These are phyloP conservation scores for Trogon melanurus DNA, from an alignment of 2,113 vertebrate genomes.

Conservation along the genomic window DNA sequence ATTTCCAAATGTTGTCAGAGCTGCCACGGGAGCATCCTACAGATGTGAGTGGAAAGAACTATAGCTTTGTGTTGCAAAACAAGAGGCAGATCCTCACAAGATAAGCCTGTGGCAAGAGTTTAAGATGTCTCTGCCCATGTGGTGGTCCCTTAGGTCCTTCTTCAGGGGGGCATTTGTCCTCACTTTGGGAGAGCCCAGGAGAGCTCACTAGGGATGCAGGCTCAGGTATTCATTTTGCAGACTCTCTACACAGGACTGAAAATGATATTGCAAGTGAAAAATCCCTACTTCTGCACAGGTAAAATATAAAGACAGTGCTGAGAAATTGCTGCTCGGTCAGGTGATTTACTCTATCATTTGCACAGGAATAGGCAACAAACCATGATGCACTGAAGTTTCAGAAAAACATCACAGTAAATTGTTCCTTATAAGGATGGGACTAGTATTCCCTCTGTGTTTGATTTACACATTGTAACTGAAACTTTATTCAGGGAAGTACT, in stretches of 20 bases:
- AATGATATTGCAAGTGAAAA: background rate
- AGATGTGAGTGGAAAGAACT: background rate
- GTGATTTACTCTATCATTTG: slow-evolving; percentile 63
- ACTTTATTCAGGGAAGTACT: slow-evolving; percentile 45
- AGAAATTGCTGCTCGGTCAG: background rate
- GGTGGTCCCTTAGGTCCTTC: background rate
- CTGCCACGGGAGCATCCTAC: background rate
- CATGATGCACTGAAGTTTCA: background rate
- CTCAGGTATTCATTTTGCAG: background rate
- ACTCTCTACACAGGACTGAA: background rate
- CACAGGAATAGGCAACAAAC: slow-evolving; percentile 25
- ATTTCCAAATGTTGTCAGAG: background rate
- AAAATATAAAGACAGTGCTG: slow-evolving; percentile 41
- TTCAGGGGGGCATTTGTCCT: background rate
- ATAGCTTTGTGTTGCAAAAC: background rate
- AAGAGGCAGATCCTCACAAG: rapidly evolving
- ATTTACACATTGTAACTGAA: slow-evolving; percentile 29
- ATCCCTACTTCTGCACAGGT: background rate
- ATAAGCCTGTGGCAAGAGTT: background rate
- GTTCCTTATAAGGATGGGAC: slow-evolving; percentile 49
- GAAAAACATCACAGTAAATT: slow-evolving; percentile 60
- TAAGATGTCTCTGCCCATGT: background rate
- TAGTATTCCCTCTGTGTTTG: slow-evolving; percentile 39
- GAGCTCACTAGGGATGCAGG: background rate
- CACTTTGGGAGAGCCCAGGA: background rate